phyloP scores from a whole-genome alignment of 2,797 vertebrate species.

The Hirundo rustica region DNA sequence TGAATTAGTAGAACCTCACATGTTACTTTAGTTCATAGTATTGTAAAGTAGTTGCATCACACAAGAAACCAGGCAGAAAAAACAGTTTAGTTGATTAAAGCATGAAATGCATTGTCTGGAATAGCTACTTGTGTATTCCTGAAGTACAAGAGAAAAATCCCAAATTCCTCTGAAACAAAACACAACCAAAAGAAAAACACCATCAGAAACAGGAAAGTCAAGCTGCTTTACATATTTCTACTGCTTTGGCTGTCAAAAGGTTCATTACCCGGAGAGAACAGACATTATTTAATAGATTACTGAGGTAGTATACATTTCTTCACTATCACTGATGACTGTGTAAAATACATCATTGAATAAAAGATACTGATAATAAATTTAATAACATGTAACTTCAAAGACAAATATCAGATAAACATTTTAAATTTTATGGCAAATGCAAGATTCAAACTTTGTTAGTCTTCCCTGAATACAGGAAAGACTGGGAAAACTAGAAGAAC shows the following conservation, averaged over 20 bases:
- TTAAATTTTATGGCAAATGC: background rate
- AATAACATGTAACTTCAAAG: background rate
- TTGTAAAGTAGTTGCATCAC: background rate
- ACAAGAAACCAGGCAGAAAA: background rate
- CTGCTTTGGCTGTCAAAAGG: background rate
- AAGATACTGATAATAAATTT: background rate
- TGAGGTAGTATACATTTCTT: background rate
- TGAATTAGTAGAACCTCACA: background rate
- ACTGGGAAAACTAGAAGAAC: background rate
- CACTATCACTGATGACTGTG: background rate
- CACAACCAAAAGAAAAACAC: background rate
- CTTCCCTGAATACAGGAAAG: background rate
- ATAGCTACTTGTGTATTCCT: constrained; percentile 61
- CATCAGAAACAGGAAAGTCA: background rate
- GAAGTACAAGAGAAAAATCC: constrained; percentile 64
- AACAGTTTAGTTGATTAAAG: constrained; percentile 46
- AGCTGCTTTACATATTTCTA: background rate
- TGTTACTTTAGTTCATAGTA: background rate
- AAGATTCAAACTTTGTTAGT: background rate
- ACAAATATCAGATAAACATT: background rate
- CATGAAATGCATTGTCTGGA: background rate
- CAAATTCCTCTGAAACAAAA: constrained; percentile 59
- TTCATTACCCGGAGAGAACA: background rate
- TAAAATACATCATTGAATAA: background rate
- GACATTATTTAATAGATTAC: background rate